These are phyloP conservation scores for Tetanocera ferruginea DNA, from an alignment of 2,888 invertebrate species.

Conservation along the genomic window DNA sequence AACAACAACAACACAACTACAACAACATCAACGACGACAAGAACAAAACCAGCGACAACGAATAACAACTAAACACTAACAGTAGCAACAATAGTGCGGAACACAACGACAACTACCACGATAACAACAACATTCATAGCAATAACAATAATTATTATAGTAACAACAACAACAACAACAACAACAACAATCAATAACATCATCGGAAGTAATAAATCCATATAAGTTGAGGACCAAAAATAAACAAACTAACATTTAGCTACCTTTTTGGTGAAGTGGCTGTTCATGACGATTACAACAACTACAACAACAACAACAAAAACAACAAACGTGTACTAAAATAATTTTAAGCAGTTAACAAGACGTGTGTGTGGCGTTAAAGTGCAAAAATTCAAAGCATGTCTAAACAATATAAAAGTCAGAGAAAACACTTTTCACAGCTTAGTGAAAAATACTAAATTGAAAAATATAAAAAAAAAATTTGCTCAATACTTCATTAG, in stretches of 20 bases:
- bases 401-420: too few relatives aligned
- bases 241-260: background rate
- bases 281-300: background rate
- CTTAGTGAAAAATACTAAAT: background rate
- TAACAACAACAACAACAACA: too few relatives aligned
- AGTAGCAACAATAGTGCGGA: background rate
- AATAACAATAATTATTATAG: background rate
- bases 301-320: background rate
- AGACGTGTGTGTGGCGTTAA: too few relatives aligned
- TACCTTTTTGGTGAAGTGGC: background rate
- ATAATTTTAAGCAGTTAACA: background rate
- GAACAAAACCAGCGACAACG: background rate
- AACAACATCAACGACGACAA: background rate
- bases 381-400: too few relatives aligned
- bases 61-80: background rate
- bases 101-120: background rate
- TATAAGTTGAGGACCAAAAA: background rate
- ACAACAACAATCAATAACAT: background rate
- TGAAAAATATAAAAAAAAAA: background rate
- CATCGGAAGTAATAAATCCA: conserved; percentile 7
- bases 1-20: background rate
- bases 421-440: background rate
- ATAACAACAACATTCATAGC: background rate
- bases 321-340: background rate
- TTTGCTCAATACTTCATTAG: background rate